phyloP scores from a whole-genome alignment of 2,888 invertebrate genomes.

The Chymomyza amoena region DNA sequence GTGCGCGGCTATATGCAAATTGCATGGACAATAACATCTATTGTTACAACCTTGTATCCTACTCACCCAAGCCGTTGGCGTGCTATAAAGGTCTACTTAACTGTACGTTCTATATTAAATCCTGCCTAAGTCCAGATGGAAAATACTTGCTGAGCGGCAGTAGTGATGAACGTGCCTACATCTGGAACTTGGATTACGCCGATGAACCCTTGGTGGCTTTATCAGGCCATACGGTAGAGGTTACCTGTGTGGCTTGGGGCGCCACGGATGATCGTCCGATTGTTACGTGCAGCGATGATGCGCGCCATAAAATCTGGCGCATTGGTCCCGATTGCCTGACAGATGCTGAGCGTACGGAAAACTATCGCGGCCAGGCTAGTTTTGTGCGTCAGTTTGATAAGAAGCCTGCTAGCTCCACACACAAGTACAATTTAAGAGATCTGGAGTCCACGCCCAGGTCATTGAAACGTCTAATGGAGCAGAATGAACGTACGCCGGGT shows the following conservation, averaged over 20 bases:
- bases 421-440: conserved; percentile 72
- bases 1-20: conserved; percentile 88
- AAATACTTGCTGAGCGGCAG: conserved; percentile 92
- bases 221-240: conserved; percentile 90
- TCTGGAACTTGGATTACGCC: conserved; percentile 86
- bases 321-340: conserved; percentile 81
- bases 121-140: conserved; percentile 89
- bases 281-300: conserved; percentile 92
- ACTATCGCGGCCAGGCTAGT: conserved; percentile 80
- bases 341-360: conserved; percentile 74
- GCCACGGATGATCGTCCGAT: conserved; percentile 81
- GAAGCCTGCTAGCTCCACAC: conserved; percentile 31
- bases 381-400: conserved; percentile 69
- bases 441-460: conserved; percentile 80
- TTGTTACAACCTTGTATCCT: conserved; percentile 88
- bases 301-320: conserved; percentile 87
- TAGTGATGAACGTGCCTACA: conserved; percentile 90
- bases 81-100: conserved; percentile 87
- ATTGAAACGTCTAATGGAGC: conserved; percentile 79
- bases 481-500: conserved; percentile 73
- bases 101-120: conserved; percentile 91
- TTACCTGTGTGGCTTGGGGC: conserved; percentile 92
- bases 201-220: conserved; percentile 85
- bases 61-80: conserved; percentile 83
- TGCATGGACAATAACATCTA: conserved; percentile 93